Conservation (phyloP, 2,797 vertebrate species). For the Fistularia tabacaria region DNA sequence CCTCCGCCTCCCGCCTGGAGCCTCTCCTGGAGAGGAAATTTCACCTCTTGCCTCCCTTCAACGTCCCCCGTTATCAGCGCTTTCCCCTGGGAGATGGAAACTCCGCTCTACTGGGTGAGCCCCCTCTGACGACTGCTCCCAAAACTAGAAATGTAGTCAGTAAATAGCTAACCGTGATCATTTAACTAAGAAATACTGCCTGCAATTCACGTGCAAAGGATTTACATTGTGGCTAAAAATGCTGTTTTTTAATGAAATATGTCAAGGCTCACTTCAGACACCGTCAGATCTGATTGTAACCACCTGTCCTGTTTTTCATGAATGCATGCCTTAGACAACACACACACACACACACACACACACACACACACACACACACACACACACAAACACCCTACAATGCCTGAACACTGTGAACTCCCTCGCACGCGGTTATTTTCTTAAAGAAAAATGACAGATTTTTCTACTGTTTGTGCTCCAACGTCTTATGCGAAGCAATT, state of each 20-base stretch:
- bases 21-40: slow-evolving; percentile 92
- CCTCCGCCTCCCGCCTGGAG: slow-evolving; percentile 93
- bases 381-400: too few relatives aligned
- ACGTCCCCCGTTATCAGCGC: slow-evolving; percentile 91
- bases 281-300: slow-evolving; percentile 14
- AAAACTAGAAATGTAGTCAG: background rate
- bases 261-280: slow-evolving; percentile 7
- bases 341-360: background rate
- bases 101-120: slow-evolving; percentile 90
- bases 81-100: slow-evolving; percentile 93
- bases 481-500: slow-evolving; percentile 46
- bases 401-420: slow-evolving; percentile 10
- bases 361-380: background rate
- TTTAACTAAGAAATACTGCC: background rate
- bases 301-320: slow-evolving; percentile 16
- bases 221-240: background rate
- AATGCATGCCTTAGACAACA: slow-evolving; percentile 22
- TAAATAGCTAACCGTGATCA: background rate
- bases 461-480: slow-evolving; percentile 51
- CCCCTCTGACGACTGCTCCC: slow-evolving; percentile 1
- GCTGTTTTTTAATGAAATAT: slow-evolving; percentile 10
- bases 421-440: slow-evolving; percentile 13
- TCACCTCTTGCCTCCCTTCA: slow-evolving; percentile 90
- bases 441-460: slow-evolving; percentile 40
- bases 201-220: too few relatives aligned